These are phyloP conservation scores for Phalacrocorax brasilianus DNA, from an alignment of 2,113 vertebrate species.

Conservation along the genomic window DNA sequence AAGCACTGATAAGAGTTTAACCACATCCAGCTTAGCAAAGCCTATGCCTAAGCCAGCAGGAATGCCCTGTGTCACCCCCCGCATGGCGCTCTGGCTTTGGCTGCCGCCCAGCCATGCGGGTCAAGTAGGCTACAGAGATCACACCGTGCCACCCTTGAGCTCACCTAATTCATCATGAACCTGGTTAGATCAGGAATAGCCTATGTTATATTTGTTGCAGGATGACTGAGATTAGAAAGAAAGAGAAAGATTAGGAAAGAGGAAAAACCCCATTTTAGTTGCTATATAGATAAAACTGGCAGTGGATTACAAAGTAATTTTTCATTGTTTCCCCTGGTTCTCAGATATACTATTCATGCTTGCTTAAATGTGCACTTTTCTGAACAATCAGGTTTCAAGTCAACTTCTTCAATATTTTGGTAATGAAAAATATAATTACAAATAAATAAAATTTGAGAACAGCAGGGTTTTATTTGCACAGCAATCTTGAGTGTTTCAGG, in stretches of 20 bases:
- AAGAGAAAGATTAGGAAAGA: not conserved
- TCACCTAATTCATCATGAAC: not conserved
- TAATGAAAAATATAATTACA: not conserved
- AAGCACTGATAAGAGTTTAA: not conserved
- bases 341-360: not conserved
- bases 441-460: not conserved
- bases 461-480: not conserved
- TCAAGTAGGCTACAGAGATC: not conserved
- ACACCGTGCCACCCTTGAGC: not conserved
- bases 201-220: not conserved
- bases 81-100: fast-evolving
- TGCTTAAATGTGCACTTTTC: not conserved
- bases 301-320: not conserved
- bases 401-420: not conserved
- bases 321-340: not conserved
- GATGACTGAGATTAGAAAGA: not conserved
- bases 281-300: not conserved
- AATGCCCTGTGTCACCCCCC: not conserved
- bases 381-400: not conserved
- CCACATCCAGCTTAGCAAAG: not conserved
- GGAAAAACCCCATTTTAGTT: not conserved
- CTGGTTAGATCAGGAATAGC: not conserved
- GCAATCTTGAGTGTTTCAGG: not conserved
- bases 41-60: not conserved
- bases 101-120: not conserved